phyloP scores from a whole-genome alignment of 2,113 vertebrate genomes.

The Ranitomeya variabilis region DNA sequence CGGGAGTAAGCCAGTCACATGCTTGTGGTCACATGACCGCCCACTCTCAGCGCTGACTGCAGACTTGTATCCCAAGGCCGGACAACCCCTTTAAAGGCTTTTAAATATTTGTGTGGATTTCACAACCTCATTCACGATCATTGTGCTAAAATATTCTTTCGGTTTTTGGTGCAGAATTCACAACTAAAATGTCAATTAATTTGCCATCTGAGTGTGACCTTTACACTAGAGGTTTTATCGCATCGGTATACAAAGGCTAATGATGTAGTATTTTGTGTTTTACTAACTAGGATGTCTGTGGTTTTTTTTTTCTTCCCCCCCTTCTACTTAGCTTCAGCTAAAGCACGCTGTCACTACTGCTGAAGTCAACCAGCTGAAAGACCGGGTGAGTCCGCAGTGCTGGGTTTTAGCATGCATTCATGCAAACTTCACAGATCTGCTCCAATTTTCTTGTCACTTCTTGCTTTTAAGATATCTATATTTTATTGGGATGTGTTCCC shows the following conservation, averaged over 20 bases:
- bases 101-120: no score
- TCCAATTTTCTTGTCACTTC: conserved; percentile 5
- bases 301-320: conserved; percentile 6
- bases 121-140: no score
- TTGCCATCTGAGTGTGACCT: not conserved
- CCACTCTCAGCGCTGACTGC: no score
- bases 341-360: conserved; percentile 79
- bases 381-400: conserved; percentile 74
- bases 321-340: conserved; percentile 75
- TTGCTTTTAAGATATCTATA: conserved; percentile 15
- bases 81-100: no score
- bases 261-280: not conserved
- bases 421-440: not conserved
- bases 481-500: not conserved
- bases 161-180: no score
- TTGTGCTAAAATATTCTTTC: no score
- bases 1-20: no score
- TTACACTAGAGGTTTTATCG: not conserved
- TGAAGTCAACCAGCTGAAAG: conserved; percentile 83
- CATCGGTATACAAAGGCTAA: not conserved
- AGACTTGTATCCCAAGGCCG: no score
- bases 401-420: not conserved
- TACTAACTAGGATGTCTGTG: not conserved
- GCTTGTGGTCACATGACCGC: no score
- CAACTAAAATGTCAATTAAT: not conserved